These are phyloP conservation scores for Mustela lutreola DNA, from an alignment of 2,113 vertebrate genomes.

Conservation along the genomic window DNA sequence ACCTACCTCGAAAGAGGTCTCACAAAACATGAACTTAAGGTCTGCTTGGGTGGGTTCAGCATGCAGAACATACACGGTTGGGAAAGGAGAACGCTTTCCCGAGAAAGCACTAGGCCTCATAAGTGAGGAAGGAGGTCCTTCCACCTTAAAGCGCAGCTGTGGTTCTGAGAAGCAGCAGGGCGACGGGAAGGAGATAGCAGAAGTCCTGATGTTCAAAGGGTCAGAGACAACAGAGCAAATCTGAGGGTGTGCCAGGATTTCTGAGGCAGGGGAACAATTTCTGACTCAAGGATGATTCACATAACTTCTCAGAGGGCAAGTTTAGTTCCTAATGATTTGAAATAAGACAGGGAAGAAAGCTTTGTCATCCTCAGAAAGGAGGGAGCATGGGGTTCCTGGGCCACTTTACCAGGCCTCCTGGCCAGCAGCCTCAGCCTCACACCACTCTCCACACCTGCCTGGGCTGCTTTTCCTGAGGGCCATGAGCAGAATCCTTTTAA, in stretches of 20 bases:
- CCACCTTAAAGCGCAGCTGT: background rate
- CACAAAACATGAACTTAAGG: background rate
- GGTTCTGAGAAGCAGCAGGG: background rate
- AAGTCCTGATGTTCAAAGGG: background rate
- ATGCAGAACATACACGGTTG: rapidly evolving
- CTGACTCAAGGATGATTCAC: conserved; percentile 27
- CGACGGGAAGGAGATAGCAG: background rate
- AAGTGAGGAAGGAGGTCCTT: background rate
- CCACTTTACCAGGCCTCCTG: background rate
- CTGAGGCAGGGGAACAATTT: conserved; percentile 56
- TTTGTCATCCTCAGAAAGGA: background rate
- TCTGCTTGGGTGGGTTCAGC: background rate
- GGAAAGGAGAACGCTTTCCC: background rate
- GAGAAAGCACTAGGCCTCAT: background rate
- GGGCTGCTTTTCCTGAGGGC: background rate
- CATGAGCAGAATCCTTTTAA: background rate
- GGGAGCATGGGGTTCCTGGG: background rate
- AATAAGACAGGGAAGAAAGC: background rate
- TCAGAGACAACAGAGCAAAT: background rate
- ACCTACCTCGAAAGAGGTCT: background rate
- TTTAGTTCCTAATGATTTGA: background rate
- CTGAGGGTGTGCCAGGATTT: background rate
- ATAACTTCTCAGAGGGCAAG: background rate
- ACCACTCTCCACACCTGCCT: background rate
- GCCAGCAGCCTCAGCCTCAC: rapidly evolving